Percentiles rank a stretch among this genome's conserved stretches.
Evolutionary conservation across 64 coral and sea anemone genomes (phyloP).

Genomic region (Anthopleura sola): DNA sequence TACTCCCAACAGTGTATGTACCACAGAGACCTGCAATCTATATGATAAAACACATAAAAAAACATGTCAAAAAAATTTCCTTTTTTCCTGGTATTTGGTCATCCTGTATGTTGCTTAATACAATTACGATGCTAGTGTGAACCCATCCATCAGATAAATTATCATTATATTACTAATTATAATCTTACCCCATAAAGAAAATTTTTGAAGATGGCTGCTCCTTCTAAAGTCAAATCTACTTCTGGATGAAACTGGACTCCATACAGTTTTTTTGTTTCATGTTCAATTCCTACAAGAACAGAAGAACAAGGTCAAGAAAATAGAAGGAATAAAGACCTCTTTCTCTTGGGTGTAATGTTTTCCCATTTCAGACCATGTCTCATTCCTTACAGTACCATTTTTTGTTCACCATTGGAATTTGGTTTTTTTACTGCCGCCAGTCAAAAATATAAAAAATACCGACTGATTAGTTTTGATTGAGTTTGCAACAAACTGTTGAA

Average conservation of each 20-base stretch:
- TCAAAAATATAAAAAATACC: too few species aligned
- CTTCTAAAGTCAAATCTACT: conserved; percentile 90
- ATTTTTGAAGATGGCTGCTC: conserved; percentile 85
- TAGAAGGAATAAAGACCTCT: neutral
- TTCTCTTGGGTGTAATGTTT: too few species aligned
- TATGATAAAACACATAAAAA: neutral
- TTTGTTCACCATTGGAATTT: too few species aligned
- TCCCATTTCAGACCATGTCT: too few species aligned
- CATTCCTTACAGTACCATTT: too few species aligned
- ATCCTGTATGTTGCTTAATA: too few species aligned
- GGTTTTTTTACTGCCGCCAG: too few species aligned
- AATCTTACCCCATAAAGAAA: conserved; percentile 79
- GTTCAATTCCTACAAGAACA: conserved; percentile 69
- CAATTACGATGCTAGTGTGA: too few species aligned
- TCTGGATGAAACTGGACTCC: conserved; percentile 98
- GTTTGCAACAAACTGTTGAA: too few species aligned
- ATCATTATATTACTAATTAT: neutral
- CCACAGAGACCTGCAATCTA: conserved; percentile 89
- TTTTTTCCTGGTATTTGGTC: too few species aligned
- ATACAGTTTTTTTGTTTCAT: conserved; percentile 91
- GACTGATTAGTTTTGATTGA: too few species aligned
- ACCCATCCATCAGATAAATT: too few species aligned
- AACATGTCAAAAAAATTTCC: neutral
- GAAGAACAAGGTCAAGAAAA: neutral
- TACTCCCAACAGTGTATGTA: conserved; percentile 76